These are phyloP conservation scores for Lepidurus arcticus DNA, from an alignment of 1,140 invertebrate species.

Conservation along the genomic window DNA sequence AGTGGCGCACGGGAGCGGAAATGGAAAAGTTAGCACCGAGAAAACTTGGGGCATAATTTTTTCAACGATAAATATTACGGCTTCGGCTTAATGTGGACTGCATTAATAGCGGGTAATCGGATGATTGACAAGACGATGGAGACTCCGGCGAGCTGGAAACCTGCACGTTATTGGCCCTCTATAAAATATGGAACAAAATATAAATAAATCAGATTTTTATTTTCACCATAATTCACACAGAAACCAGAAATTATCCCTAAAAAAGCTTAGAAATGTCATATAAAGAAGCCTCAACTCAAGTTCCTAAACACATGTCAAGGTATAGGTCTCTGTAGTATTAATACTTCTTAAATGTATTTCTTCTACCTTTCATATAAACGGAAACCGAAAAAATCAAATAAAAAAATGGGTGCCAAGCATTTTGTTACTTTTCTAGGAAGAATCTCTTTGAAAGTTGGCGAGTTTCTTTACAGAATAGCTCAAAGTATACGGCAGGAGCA, in stretches of 20 bases:
- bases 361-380: neutral
- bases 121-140: neutral
- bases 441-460: neutral
- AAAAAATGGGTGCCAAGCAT: neutral
- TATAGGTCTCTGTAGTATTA: neutral
- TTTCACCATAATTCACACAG: neutral
- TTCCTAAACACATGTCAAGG: neutral
- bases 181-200: neutral
- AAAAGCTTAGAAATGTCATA: neutral
- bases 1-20: neutral
- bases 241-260: neutral
- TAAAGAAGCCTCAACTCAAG: neutral
- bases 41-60: neutral
- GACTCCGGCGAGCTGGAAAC: slow-evolving; percentile 8
- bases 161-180: neutral
- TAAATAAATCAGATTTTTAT: neutral
- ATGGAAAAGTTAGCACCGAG: neutral
- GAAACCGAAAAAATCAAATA: neutral
- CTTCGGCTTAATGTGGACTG: neutral
- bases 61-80: neutral
- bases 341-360: neutral
- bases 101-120: neutral
- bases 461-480: slow-evolving; percentile 12
- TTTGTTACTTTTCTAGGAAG: neutral
- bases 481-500: neutral